Percentiles rank a stretch among this genome's conserved stretches.
Conservation (phyloP, 2,888 invertebrate genomes). For the Hydrotaea cyrtoneurina region DNA sequence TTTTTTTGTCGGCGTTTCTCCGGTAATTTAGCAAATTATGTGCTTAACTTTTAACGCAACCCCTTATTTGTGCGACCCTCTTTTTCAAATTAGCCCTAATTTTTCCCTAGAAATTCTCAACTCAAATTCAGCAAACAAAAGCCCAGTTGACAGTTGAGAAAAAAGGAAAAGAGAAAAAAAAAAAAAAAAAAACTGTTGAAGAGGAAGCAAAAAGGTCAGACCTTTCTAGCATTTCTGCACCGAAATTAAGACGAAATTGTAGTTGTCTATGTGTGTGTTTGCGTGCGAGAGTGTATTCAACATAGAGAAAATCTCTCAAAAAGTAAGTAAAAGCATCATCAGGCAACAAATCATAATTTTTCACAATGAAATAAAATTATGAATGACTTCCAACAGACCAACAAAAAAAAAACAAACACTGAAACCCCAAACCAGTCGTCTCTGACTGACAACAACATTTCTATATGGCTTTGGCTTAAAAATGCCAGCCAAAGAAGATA, state of each 20-base stretch:
- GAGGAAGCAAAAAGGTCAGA: conserved; percentile 51
- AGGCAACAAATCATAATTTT: conserved; percentile 67
- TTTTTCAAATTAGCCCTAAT: conserved; percentile 31
- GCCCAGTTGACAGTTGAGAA: conserved; percentile 54
- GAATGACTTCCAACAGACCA: conserved; percentile 53
- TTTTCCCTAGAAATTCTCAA: conserved; percentile 27
- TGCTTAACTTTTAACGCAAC: conserved; percentile 61
- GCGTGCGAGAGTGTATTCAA: background rate
- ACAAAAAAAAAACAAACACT: background rate
- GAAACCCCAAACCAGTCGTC: background rate
- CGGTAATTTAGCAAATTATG: conserved; percentile 54
- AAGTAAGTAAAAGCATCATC: conserved; percentile 35
- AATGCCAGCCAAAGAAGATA: background rate
- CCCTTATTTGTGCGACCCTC: conserved; percentile 41
- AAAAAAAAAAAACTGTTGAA: too few relatives aligned
- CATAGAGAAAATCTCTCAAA: background rate
- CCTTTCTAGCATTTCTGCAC: conserved; percentile 28
- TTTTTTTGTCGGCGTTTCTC: conserved; percentile 3
- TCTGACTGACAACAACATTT: background rate
- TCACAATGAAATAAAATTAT: conserved; percentile 53
- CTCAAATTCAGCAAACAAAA: conserved; percentile 37
- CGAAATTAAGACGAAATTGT: conserved; percentile 51
- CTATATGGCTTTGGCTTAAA: background rate
- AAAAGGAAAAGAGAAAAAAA: background rate
- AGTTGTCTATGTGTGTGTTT: background rate